These are phyloP conservation scores for Pogonomyrmex barbatus DNA, from an alignment of 1,140 invertebrate genomes.

Conservation along the genomic window DNA sequence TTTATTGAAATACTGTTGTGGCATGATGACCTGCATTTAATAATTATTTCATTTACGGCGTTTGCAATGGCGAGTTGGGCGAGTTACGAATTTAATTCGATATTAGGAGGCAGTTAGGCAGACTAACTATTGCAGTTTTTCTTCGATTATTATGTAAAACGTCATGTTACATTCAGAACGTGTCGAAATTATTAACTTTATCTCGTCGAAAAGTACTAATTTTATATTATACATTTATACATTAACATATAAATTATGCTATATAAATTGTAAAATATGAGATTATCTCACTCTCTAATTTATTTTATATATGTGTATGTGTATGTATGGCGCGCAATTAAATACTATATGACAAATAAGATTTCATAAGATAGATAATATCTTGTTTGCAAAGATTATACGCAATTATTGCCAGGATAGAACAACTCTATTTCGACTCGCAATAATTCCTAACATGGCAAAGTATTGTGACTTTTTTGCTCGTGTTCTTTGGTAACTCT, in stretches of 20 bases:
- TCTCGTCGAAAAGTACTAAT: constrained; percentile 1
- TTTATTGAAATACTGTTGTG: constrained; percentile 65
- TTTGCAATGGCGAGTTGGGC: background rate
- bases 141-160: background rate
- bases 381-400: background rate
- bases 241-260: background rate
- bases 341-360: background rate
- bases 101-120: background rate
- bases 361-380: background rate
- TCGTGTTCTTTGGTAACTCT: constrained; percentile 23
- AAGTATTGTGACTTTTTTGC: constrained; percentile 17
- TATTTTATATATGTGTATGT: background rate
- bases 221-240: constrained; percentile 3
- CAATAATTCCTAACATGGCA: constrained; percentile 50
- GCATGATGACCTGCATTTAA: constrained; percentile 58
- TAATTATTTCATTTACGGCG: constrained; percentile 46
- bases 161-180: background rate
- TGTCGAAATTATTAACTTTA: constrained; percentile 20
- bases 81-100: constrained; percentile 10
- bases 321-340: background rate
- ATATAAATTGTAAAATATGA: background rate
- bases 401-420: constrained; percentile 3
- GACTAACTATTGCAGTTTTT: constrained; percentile 18
- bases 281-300: background rate
- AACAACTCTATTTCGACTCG: background rate